phyloP scores from a whole-genome alignment of 1,140 invertebrate genomes.

The Neodiprion pinetum region DNA sequence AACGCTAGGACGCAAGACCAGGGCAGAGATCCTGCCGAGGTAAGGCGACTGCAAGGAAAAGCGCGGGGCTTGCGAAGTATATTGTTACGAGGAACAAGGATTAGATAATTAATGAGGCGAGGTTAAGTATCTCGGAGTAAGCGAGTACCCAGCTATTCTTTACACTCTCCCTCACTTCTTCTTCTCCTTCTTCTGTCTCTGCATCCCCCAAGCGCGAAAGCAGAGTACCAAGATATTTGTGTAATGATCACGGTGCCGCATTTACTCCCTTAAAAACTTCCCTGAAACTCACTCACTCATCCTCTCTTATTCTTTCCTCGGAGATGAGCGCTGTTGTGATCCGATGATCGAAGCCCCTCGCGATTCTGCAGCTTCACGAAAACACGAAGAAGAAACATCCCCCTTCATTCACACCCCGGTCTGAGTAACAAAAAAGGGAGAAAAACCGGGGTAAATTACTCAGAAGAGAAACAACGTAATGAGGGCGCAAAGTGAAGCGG shows the following conservation, averaged over 20 bases:
- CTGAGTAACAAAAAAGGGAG: not conserved
- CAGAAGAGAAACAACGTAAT: too few relatives aligned
- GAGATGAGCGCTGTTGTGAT: not conserved
- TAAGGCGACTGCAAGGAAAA: not conserved
- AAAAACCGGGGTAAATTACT: not conserved
- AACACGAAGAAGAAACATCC: too few relatives aligned
- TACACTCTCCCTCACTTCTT: not conserved
- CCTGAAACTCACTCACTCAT: not conserved
- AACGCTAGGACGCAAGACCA: not conserved
- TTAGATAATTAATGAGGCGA: constrained; percentile 38
- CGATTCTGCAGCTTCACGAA: too few relatives aligned
- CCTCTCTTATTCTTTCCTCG: not conserved
- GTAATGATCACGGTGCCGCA: not conserved
- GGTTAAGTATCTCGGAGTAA: constrained; percentile 26
- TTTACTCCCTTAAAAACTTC: not conserved
- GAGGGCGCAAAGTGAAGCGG: too few relatives aligned
- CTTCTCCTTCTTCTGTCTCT: not conserved
- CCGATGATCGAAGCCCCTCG: not conserved
- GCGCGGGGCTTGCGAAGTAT: constrained; percentile 23
- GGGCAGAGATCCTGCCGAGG: not conserved
- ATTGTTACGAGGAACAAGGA: constrained; percentile 35
- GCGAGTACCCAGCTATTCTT: not conserved
- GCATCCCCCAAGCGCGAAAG: not conserved
- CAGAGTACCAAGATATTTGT: not conserved
- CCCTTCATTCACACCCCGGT: too few relatives aligned